Evolutionary conservation across 2,797 vertebrate genomes (phyloP), one percentile per base, ranked within the genome.

Genomic region (Arnoldichthys spilopterus): DNA sequence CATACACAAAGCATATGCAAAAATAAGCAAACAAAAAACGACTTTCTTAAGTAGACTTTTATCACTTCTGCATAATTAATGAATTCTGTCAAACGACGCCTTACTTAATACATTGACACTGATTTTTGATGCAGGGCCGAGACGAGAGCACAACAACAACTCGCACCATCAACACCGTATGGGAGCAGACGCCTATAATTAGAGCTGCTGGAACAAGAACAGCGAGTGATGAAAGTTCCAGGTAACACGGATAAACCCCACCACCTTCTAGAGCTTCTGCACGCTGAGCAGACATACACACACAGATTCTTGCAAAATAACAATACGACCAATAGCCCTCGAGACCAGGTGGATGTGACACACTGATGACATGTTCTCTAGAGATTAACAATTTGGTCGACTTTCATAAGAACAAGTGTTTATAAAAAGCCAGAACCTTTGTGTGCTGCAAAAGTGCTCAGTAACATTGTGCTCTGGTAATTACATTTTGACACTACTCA

Each of bases 191-290:
- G 32, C 24, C 86, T 86, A 87, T 80, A 85, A 86, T 82, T 85
- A 86, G 85, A 78, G 64, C 32, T 64, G 18, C 82, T 45, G 58
- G 79, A 83, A 84, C 74, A 62, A 74, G 81, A 87, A 83, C 73
- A 74, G 61, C 56, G 58, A 72, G 28, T 79, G 74, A 86, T 67
- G 86, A 84, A 86, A 86, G 82, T 85, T 86, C 83, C 82, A 85
- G 86, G 84, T 89, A 87, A 85, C 62, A 30, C 53, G 47, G 53
- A 56, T 53, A 76, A 76, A 79, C 81, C 69, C 74, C 47, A 20
- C 72, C 70, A 18, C 72, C 70, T 82, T 85, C 78, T 63, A 47
- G 62, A 72, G 34, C n/a, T 16, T 40, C 53, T 71, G 62, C 62
- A 69, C 28, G 40, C 34, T 34, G 32, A 45, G n/a, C 54, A 3